phyloP scores from a whole-genome alignment of 2,888 invertebrate genomes.

The Mamestra brassicae region DNA sequence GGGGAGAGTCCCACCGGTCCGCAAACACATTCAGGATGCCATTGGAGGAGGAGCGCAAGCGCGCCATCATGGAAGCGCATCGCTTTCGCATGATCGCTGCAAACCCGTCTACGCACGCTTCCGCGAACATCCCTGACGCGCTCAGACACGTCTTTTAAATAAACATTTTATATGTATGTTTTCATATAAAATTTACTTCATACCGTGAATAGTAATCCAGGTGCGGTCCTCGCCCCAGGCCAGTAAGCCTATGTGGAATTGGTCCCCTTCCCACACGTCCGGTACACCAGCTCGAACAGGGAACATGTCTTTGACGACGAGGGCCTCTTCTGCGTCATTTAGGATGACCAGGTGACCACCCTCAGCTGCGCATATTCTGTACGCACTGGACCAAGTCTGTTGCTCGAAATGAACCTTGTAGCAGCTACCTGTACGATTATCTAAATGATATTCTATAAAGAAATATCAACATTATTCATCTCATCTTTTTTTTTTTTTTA shows the following conservation, averaged over 20 bases:
- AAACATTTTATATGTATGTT: too few species aligned
- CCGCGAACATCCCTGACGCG: too few species aligned
- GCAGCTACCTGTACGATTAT: conserved; percentile 44
- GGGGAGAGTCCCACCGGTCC: too few species aligned
- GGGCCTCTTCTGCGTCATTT: conserved; percentile 40
- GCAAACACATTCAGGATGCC: too few species aligned
- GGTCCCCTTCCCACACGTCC: conserved; percentile 3
- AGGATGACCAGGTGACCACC: conserved; percentile 46
- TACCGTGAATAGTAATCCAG: conserved; percentile 30
- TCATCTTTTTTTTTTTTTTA: too few species aligned
- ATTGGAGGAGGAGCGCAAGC: too few species aligned
- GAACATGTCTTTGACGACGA: conserved; percentile 20
- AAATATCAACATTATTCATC: too few species aligned
- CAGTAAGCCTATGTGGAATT: conserved; percentile 19
- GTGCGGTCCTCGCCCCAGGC: conserved; percentile 5
- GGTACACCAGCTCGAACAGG: not conserved
- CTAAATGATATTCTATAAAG: conserved; percentile 29
- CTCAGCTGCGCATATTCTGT: conserved; percentile 34
- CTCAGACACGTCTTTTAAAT: too few species aligned
- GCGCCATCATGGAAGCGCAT: too few species aligned
- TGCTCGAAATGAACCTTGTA: conserved; percentile 27
- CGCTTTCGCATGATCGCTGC: too few species aligned
- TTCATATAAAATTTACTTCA: too few species aligned
- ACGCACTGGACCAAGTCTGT: conserved; percentile 26
- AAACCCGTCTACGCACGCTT: too few species aligned